Evolutionary conservation across 2,797 vertebrate species (phyloP).

Genomic region (Schizothorax lantsangensis): DNA sequence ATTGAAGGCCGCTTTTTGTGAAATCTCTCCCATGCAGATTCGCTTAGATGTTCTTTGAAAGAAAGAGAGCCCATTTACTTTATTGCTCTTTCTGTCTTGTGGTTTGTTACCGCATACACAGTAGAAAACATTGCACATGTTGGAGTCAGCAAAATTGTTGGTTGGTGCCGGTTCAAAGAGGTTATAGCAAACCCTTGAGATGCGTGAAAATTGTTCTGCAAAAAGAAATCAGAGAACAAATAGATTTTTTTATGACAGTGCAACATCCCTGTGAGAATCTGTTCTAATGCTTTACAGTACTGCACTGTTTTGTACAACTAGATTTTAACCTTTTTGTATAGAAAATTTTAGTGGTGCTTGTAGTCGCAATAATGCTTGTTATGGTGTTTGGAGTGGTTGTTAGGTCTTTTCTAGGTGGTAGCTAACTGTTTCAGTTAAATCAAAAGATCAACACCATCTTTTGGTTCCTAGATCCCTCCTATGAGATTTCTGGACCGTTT

Average conservation of each 20-base stretch:
- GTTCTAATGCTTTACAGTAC: background rate
- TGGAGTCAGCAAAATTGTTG: constrained; percentile 19
- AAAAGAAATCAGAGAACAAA: constrained; percentile 11
- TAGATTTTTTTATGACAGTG: background rate
- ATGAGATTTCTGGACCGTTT: background rate
- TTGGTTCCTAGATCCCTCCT: background rate
- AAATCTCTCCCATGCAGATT: constrained; percentile 5
- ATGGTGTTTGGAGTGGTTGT: background rate
- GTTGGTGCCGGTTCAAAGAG: constrained; percentile 33
- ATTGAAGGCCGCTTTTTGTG: background rate
- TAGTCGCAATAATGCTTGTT: background rate
- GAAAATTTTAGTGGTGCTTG: background rate
- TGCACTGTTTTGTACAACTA: constrained; percentile 1
- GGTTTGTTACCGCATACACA: background rate
- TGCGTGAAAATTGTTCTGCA: background rate
- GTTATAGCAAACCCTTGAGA: constrained; percentile 1
- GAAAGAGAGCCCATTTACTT: constrained; percentile 18
- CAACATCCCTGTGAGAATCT: background rate
- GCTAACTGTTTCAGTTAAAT: background rate
- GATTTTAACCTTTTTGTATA: background rate
- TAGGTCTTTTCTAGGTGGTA: background rate
- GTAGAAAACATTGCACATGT: constrained; percentile 14
- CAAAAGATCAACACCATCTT: background rate
- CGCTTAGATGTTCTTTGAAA: constrained; percentile 3
- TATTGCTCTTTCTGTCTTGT: constrained; percentile 11